Conservation (phyloP, 2,797 vertebrate genomes). For the Silurus lanzhouensis region DNA sequence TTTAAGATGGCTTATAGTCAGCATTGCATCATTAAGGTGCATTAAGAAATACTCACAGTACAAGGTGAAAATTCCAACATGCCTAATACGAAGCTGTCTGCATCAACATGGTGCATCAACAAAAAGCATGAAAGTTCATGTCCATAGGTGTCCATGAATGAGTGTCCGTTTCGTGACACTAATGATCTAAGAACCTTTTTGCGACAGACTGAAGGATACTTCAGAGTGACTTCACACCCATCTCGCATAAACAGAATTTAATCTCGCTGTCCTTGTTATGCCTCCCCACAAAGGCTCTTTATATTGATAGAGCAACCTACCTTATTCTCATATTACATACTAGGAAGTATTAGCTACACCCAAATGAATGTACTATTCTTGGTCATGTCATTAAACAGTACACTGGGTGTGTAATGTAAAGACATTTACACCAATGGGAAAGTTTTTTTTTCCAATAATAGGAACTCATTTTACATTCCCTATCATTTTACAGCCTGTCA, state of each 20-base stretch:
- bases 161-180: not conserved
- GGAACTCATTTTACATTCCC: not conserved
- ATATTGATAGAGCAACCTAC: not conserved
- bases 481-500: not conserved
- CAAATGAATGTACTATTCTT: not conserved
- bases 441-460: not conserved
- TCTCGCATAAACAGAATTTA: not conserved
- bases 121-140: too few relatives aligned
- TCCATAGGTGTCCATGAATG: not conserved
- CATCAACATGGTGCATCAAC: not conserved
- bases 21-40: not conserved
- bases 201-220: not conserved
- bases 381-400: not conserved
- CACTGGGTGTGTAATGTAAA: not conserved
- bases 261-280: not conserved
- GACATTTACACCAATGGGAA: not conserved
- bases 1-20: not conserved
- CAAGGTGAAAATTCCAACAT: not conserved
- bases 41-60: conserved; percentile 5
- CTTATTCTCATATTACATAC: conserved; percentile 4
- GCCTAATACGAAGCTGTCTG: not conserved
- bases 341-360: not conserved
- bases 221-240: not conserved
- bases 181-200: not conserved
- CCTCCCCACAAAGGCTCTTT: not conserved